These are phyloP conservation scores for Nyctalus aviator DNA, from an alignment of 2,797 vertebrate genomes.

Conservation along the genomic window DNA sequence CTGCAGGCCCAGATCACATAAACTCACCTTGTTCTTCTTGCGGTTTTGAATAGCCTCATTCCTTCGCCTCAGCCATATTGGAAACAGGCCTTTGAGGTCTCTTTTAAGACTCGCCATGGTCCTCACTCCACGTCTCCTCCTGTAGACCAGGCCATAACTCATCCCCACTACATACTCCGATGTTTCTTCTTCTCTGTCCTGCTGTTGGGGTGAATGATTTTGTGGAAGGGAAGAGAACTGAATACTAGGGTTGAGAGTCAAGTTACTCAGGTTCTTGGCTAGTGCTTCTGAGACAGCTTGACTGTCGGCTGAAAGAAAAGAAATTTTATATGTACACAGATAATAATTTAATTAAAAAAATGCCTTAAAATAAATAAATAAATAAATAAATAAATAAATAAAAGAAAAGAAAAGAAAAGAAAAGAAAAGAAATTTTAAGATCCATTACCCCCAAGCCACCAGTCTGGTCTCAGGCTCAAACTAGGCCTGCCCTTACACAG, in stretches of 20 bases:
- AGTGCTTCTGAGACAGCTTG: background rate
- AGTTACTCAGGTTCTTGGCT: background rate
- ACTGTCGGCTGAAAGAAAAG: background rate
- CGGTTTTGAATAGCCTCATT: background rate
- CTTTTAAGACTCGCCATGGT: background rate
- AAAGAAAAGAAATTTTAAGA: slow-evolving; percentile 14
- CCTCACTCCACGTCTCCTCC: background rate
- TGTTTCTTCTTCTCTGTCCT: background rate
- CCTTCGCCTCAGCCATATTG: too few relatives aligned
- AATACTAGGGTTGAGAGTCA: background rate
- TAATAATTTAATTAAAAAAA: too few relatives aligned
- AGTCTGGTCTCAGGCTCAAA: background rate
- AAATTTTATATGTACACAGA: too few relatives aligned
- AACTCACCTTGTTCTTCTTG: background rate
- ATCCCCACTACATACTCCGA: background rate
- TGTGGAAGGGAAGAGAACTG: background rate
- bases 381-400: too few relatives aligned
- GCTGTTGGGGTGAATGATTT: background rate
- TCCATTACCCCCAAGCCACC: background rate
- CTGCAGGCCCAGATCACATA: background rate
- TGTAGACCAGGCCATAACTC: background rate
- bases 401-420: too few relatives aligned
- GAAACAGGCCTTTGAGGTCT: background rate
- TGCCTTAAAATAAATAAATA: too few relatives aligned
- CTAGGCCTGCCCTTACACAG: background rate